Evolutionary conservation across 2,888 invertebrate genomes (phyloP), one percentile per base, ranked within the genome.

Genomic region (Heteromurus nitidus): DNA sequence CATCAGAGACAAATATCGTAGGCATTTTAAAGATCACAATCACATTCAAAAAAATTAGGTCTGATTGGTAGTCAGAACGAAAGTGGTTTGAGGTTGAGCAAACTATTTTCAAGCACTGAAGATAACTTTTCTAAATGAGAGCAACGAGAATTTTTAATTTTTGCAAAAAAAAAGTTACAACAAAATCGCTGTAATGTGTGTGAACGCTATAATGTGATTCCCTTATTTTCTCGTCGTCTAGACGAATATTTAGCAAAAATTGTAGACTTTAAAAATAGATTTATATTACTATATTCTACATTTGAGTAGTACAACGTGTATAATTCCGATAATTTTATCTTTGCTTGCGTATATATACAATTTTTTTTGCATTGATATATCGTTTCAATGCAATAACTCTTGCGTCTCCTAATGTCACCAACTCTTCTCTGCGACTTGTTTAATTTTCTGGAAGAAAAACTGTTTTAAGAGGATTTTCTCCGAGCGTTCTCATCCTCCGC

Each of bases 301-400:
- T 44, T 55, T 64, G 72, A 72, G 60, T 73, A 73, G 53, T 73
- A 73, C 64, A 64, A 64, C 22, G 28, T 58, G 31, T 36, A 24
- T 24, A 22, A 31, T 75, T 75, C 55, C 42, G 50, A 64, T 73
- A 73, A 73, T 47, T 76, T 30, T 74, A n/a, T 47, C 62, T 42
- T 44, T 68, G 65, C 64, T 62, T 74, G 75, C 75, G 69, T 50
- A 42, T 69, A 77, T 77, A 7, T 60, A 77, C 77, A 77, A 68
- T 69, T 77, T 53, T n/a, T n/a, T 76, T 47, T 62, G 68, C 68
- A 55, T 42, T 72, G 53, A 65, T 74, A 74, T 74, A 74, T 74
- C 74, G 74, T 42, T 74, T 55, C 74, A 74, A 64, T 74, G 74
- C 74, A 67, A 47, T 50, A n/a, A 31, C 68, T n/a, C 53, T 53